A percentile compares a stretch with the other conserved stretches of the same genome.
Evolutionary conservation across 2,888 invertebrate species (phyloP).

Genomic region (Leptarthrus brevirostris): DNA sequence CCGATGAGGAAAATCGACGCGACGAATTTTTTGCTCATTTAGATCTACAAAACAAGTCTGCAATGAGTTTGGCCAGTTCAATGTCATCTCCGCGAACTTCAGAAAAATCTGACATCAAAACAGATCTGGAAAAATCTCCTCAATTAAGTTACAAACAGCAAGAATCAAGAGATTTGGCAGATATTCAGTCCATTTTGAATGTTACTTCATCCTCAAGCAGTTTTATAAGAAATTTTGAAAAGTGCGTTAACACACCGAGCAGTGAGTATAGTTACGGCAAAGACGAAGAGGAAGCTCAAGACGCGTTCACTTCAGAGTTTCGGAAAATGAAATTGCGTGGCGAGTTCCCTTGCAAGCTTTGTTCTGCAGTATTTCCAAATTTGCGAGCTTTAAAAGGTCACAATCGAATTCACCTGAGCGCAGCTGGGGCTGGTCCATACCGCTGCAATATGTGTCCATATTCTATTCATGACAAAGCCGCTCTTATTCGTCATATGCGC

Average conservation of each 20-base stretch:
- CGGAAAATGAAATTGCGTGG: constrained; percentile 90
- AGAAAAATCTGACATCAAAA: constrained; percentile 60
- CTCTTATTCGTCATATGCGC: constrained; percentile 89
- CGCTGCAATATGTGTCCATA: constrained; percentile 94
- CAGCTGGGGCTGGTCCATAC: constrained; percentile 82
- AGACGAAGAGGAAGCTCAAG: constrained; percentile 82
- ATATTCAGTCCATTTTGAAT: constrained; percentile 85
- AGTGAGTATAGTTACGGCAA: constrained; percentile 66
- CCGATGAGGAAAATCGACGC: constrained; percentile 73
- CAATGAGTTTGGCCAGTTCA: constrained; percentile 68
- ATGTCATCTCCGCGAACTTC: constrained; percentile 64
- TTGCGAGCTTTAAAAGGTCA: constrained; percentile 90
- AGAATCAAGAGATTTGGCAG: constrained; percentile 81
- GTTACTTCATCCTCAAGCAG: constrained; percentile 75
- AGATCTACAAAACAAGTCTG: constrained; percentile 79
- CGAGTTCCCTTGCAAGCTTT: constrained; percentile 91
- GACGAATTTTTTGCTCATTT: constrained; percentile 86
- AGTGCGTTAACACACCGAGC: constrained; percentile 65
- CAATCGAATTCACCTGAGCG: constrained; percentile 85
- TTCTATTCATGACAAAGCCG: constrained; percentile 86
- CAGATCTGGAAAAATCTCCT: constrained; percentile 55
- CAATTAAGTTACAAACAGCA: constrained; percentile 63
- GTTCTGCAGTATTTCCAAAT: constrained; percentile 88
- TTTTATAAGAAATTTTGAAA: constrained; percentile 73
- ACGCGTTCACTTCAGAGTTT: constrained; percentile 85